A percentile compares a stretch with the other conserved stretches of the same genome.
These are phyloP conservation scores for Drosophila teissieri DNA, from an alignment of 1,140 invertebrate genomes.

Conservation along the genomic window DNA sequence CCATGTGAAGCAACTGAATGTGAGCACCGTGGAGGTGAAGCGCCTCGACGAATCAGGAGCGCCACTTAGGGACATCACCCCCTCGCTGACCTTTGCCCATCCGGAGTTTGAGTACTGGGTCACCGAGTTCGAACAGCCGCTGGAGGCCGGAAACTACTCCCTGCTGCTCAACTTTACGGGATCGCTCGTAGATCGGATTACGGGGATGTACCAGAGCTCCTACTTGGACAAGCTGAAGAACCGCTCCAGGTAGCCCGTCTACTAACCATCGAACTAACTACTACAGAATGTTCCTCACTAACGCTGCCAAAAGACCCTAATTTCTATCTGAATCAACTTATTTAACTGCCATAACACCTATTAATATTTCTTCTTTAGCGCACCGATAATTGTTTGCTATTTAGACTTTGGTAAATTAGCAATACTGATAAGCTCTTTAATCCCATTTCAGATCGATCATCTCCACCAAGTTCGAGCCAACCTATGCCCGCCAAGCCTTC, in stretches of 20 bases:
- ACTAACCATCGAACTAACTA: conserved; percentile 19
- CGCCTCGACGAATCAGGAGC: conserved; percentile 59
- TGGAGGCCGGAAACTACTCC: conserved; percentile 87
- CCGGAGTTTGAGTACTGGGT: conserved; percentile 89
- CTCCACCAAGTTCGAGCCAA: conserved; percentile 96
- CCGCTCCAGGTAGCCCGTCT: conserved; percentile 86
- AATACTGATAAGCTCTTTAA: background rate
- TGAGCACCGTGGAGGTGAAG: conserved; percentile 63
- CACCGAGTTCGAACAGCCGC: conserved; percentile 85
- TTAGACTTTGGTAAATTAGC: background rate
- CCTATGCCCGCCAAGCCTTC: conserved; percentile 95
- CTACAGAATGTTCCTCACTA: conserved; percentile 20
- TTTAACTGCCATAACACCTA: background rate
- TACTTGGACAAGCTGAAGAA: conserved; percentile 88
- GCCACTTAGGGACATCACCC: conserved; percentile 44
- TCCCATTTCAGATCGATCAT: conserved; percentile 89
- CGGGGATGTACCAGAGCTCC: conserved; percentile 92
- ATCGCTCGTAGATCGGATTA: conserved; percentile 88
- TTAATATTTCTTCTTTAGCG: too few relatives aligned
- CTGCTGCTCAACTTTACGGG: conserved; percentile 89
- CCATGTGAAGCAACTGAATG: conserved; percentile 87
- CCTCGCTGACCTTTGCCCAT: conserved; percentile 85
- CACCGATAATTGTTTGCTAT: background rate
- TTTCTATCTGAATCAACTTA: background rate
- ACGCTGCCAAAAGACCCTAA: background rate